Evolutionary conservation across 2,888 invertebrate genomes (phyloP).

Genomic region (Orchestes rusci): DNA sequence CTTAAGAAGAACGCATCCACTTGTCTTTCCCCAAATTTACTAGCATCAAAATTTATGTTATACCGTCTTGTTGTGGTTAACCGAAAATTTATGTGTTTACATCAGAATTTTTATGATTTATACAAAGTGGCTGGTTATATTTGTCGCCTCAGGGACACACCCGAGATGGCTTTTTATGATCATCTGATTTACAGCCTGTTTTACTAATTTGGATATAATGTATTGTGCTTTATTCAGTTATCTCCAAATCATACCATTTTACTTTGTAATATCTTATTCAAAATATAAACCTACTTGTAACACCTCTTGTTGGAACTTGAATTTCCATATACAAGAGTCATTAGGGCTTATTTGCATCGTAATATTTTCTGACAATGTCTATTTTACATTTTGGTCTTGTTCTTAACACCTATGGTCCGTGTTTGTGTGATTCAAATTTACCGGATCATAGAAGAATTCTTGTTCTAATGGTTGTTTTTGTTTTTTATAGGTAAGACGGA

Average conservation of each 20-base stretch:
- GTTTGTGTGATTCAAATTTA: constrained; percentile 20
- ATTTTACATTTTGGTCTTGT: constrained; percentile 21
- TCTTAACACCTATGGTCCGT: constrained; percentile 18
- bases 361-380: constrained; percentile 20
- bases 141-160: constrained; percentile 17
- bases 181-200: constrained; percentile 17
- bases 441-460: constrained; percentile 11
- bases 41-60: constrained; percentile 23
- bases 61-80: constrained; percentile 20
- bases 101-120: constrained; percentile 26
- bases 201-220: constrained; percentile 4
- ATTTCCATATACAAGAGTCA: constrained; percentile 23
- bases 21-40: constrained; percentile 19
- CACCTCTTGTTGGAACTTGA: constrained; percentile 16
- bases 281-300: constrained; percentile 21
- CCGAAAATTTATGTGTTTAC: constrained; percentile 25
- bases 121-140: constrained; percentile 23
- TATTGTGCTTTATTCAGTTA: background rate
- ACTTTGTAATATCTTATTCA: constrained; percentile 21
- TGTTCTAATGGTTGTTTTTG: constrained; percentile 10
- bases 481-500: constrained; percentile 17
- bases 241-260: constrained; percentile 11
- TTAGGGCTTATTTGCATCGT: constrained; percentile 16
- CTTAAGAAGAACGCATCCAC: constrained; percentile 13
- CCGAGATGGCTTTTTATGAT: constrained; percentile 15